Percentiles rank a stretch among this genome's conserved stretches.
These are phyloP conservation scores for Heliconius nattereri DNA, from an alignment of 1,140 invertebrate genomes.

Conservation along the genomic window DNA sequence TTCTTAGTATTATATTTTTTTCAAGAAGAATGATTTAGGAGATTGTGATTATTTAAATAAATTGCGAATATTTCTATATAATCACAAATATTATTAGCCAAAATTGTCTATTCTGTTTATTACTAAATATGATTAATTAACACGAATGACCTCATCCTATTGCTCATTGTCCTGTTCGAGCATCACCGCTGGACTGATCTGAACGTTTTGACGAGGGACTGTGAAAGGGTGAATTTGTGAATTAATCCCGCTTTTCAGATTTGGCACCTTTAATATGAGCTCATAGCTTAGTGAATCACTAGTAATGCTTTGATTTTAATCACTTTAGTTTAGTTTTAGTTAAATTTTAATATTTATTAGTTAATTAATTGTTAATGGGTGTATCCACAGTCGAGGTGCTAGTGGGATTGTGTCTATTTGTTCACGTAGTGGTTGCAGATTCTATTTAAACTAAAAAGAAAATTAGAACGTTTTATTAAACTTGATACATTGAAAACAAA, in stretches of 20 bases:
- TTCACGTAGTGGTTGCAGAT: no score
- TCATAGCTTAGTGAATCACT: not conserved
- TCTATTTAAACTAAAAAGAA: no score
- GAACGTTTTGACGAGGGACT: constrained; percentile 8
- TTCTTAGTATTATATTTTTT: no score
- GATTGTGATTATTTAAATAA: no score
- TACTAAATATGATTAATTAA: constrained; percentile 11
- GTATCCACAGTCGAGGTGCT: no score
- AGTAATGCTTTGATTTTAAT: not conserved
- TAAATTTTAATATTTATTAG: not conserved
- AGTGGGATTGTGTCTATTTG: no score
- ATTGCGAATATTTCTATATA: not conserved
- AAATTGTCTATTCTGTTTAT: not conserved
- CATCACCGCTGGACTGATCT: not conserved
- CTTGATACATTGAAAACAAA: no score
- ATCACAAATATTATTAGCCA: not conserved
- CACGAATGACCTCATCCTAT: constrained; percentile 13
- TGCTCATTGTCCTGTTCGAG: not conserved
- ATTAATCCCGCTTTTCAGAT: constrained; percentile 2
- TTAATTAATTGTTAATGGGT: no score
- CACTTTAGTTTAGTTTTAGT: not conserved
- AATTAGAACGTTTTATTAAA: no score
- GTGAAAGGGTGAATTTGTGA: not conserved
- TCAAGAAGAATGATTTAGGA: no score
- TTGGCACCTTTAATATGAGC: not conserved